phyloP scores from a whole-genome alignment of 35 echinoderm and acorn worm species.

The Apostichopus japonicus region DNA sequence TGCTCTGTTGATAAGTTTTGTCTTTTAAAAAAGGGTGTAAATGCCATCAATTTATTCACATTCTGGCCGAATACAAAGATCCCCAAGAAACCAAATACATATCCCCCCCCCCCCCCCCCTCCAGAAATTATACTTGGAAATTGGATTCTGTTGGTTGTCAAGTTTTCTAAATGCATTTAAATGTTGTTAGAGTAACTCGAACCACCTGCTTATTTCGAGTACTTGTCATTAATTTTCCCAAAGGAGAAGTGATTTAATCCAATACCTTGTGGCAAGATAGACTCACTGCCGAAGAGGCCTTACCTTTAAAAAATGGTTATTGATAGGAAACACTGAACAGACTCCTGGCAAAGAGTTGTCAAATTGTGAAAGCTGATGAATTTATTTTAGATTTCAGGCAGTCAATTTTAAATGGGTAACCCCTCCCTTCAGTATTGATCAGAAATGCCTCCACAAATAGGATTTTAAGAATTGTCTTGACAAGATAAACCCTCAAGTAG shows the following conservation, averaged over 20 bases:
- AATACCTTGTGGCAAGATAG: not conserved
- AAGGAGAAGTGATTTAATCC: not conserved
- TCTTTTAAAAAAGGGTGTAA: no score
- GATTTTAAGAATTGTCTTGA: not conserved
- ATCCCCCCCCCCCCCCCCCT: no score
- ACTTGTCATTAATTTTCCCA: not conserved
- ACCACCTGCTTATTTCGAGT: not conserved
- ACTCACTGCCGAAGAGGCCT: not conserved
- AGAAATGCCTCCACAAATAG: no score
- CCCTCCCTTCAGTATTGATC: not conserved
- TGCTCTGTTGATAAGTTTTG: no score
- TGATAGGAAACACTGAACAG: not conserved
- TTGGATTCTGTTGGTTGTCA: not conserved
- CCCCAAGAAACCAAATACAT: no score
- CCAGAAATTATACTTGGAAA: not conserved
- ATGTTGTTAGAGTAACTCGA: not conserved
- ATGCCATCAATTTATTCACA: no score
- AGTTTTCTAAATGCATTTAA: not conserved
- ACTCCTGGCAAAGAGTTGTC: not conserved
- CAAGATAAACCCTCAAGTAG: not conserved
- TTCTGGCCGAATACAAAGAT: no score
- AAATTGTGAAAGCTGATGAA: not conserved
- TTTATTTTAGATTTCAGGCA: not conserved
- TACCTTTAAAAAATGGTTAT: not conserved
- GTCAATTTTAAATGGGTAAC: not conserved